Evolutionary conservation across 2,888 invertebrate genomes (phyloP), one percentile per base, ranked within the genome.

Genomic region (Ecliptopera silaceata): DNA sequence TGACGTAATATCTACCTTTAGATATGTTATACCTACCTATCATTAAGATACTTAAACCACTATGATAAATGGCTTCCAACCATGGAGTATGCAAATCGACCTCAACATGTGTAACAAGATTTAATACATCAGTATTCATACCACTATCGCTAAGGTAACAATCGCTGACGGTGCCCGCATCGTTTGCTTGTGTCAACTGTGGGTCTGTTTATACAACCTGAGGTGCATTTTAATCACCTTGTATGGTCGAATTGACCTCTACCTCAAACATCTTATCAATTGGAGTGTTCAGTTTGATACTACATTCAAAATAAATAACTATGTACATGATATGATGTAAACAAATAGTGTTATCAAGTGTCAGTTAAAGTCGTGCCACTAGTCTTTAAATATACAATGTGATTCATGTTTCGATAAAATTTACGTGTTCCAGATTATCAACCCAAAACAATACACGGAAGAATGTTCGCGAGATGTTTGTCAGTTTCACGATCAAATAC

Each of bases 121-220:
- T 70, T 64, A 66, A 55, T 64, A 67, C 71, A 75, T 75, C 74
- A 73, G 74, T 76, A 77, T 78, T 76, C 76, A 69, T 64, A 66
- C 64, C 75, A 66, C 68, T 68, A 66, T 69, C 68, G 64, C 64
- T 68, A 77, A 72, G 72, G 73, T 70, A 76, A 72, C 73, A 64
- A 71, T 64, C 67, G 71, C 66, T 73, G 74, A 76, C 77, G 72
- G 69, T 54, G 64, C 80, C 75, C 77, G 83, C 79, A 80, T 84
- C 77, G 82, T 80, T 83, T 79, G 81, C 79, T 70, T 79, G 74
- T 80, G 82, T 82, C 80, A 82, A 83, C 80, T 70, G 62, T 57
- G 65, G 74, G 75, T 75, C 74, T 83, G 82, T 80, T 75, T 75
- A 68, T 66, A 61, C 66, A 69, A 77, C 82, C 75, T 79, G 85